These are phyloP conservation scores for Alfaro cultratus DNA, from an alignment of 2,797 vertebrate genomes.

Conservation along the genomic window DNA sequence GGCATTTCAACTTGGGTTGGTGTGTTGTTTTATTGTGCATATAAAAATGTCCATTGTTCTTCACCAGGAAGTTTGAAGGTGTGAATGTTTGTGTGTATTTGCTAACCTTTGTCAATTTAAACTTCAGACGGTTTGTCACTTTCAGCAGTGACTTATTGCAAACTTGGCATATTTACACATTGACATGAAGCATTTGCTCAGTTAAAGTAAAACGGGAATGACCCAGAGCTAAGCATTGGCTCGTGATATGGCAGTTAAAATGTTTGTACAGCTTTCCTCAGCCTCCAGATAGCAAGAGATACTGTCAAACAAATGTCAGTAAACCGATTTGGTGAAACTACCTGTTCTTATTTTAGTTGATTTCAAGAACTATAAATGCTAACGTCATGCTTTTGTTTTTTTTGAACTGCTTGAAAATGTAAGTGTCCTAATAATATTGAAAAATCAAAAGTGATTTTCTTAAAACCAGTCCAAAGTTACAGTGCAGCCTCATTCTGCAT, in stretches of 20 bases:
- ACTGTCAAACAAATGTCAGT: not conserved
- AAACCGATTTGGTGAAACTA: not conserved
- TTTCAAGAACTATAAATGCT: not conserved
- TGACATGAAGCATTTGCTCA: not conserved
- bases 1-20: not conserved
- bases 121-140: not conserved
- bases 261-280: not conserved
- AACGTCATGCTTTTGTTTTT: not conserved
- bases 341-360: not conserved
- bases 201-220: not conserved
- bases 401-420: not conserved
- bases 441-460: not conserved
- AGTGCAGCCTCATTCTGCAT: not conserved
- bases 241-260: not conserved
- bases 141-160: not conserved
- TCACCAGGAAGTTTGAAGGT: slow-evolving; percentile 29
- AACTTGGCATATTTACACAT: not conserved
- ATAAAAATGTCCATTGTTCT: not conserved
- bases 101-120: not conserved
- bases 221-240: not conserved
- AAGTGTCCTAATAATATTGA: not conserved
- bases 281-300: not conserved
- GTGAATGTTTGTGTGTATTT: slow-evolving; percentile 7
- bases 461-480: not conserved
- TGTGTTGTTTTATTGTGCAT: too few species aligned